Evolutionary conservation across 2,888 invertebrate species (phyloP).

Genomic region (Eupithecia abbreviata): DNA sequence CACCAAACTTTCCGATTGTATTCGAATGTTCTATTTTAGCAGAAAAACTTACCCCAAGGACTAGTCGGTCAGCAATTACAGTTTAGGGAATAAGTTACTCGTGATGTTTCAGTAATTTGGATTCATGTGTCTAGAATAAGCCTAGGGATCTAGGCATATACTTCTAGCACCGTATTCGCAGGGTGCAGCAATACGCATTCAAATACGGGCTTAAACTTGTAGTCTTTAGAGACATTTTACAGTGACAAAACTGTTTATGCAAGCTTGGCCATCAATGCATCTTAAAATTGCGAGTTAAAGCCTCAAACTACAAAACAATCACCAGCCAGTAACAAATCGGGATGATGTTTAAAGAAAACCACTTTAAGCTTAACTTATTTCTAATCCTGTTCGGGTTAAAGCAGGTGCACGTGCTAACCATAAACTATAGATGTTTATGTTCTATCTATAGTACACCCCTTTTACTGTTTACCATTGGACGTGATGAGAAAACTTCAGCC

Average conservation of each 20-base stretch:
- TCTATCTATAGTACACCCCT: conserved; percentile 16
- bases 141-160: no score
- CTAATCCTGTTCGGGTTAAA: background rate
- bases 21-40: conserved; percentile 5
- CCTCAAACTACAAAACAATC: background rate
- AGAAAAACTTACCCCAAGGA: background rate
- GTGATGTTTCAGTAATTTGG: background rate
- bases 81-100: background rate
- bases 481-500: conserved; percentile 32
- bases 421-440: conserved; percentile 44
- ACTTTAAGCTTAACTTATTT: background rate
- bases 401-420: conserved; percentile 21
- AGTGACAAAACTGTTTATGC: no score
- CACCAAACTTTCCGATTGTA: conserved; percentile 4
- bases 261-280: no score
- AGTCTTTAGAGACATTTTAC: no score
- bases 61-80: background rate
- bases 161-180: no score
- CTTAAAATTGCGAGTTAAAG: no score
- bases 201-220: no score
- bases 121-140: background rate
- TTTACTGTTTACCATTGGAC: conserved; percentile 26
- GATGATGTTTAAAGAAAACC: background rate
- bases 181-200: no score
- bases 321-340: background rate